A percentile compares a stretch with the other conserved stretches of the same genome.
phyloP scores from a whole-genome alignment of 2,888 invertebrate genomes.

The Catotricha subobsoleta region DNA sequence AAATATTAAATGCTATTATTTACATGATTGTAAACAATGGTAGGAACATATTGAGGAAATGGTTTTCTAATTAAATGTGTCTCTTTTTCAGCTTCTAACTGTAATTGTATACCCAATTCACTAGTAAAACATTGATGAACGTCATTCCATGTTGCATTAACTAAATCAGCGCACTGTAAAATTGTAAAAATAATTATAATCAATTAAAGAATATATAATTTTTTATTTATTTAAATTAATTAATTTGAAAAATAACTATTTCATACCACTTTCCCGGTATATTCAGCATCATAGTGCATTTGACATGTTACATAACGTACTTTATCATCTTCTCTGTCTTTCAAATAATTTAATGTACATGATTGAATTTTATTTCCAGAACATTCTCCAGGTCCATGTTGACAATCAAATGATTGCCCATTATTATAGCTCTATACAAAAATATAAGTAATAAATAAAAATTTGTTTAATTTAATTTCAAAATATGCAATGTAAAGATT shows the following conservation, averaged over 20 bases:
- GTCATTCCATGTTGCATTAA: conserved; percentile 23
- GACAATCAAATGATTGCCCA: conserved; percentile 35
- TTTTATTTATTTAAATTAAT: not conserved
- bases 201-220: not conserved
- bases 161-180: conserved; percentile 28
- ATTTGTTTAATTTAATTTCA: not conserved
- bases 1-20: conserved; percentile 11
- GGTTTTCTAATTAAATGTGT: conserved; percentile 21
- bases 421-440: conserved; percentile 20
- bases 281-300: conserved; percentile 30
- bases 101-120: conserved; percentile 27
- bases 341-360: conserved; percentile 33
- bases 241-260: not conserved
- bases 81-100: conserved; percentile 31
- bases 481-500: too few species aligned
- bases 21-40: conserved; percentile 34
- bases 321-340: conserved; percentile 21
- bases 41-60: conserved; percentile 32
- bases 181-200: too few species aligned
- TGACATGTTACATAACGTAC: conserved; percentile 37
- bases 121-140: conserved; percentile 28
- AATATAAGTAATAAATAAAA: not conserved
- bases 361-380: conserved; percentile 43
- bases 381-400: conserved; percentile 45
- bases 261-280: conserved; percentile 19